Evolutionary conservation across 2,113 vertebrate genomes (phyloP), one percentile per base, ranked within the genome.

Genomic region (Gobiocypris rarus): DNA sequence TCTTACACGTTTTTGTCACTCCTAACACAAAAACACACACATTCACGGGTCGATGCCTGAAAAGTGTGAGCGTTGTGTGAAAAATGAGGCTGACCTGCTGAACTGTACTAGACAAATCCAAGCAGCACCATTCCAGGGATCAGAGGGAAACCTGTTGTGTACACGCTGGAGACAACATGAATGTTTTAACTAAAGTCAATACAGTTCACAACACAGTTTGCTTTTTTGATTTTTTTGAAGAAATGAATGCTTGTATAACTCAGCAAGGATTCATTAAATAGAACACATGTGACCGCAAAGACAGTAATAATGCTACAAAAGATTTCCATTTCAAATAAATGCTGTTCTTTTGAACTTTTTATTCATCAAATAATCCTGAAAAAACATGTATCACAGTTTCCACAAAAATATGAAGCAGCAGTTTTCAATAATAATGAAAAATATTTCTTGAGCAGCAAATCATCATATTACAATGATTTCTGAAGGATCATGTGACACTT

Each of bases 41-140:
- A 75, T 75, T 75, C 45, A 31, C 0, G 48, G 24, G 56, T 43
- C 38, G 22, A 50, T 14, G 24, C 65, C 59, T 50, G 77, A 78
- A 61, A 65, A 65, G 56, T 63, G 43, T 48, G 76, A 80, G 58
- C 9, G 24, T 59, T 50, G 77, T 65, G 77, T 65, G 58, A 80
- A 50, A 31, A 48, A 80, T 22, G 5, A 19, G 24, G 2, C 59
- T 22, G 43, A 48, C 41, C 41, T 31, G 59, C 41, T 26, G 26
- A 77, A 48, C 15, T 80, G 77, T 80, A 43, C 58, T 28, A 45
- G 41, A 63, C n/a, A 28, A 65, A 26, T 19, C 41, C 24, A 15
- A 79, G 22, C 56, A 79, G 14, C 59, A 8, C 11, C 22, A 73
- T n/a, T 77, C 28, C 52, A 11, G 26, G 52, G 48, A 54, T 54